Percentiles rank a stretch among this genome's conserved stretches.
Evolutionary conservation across 2,888 invertebrate species (phyloP).

Genomic region (Tyria jacobaeae): DNA sequence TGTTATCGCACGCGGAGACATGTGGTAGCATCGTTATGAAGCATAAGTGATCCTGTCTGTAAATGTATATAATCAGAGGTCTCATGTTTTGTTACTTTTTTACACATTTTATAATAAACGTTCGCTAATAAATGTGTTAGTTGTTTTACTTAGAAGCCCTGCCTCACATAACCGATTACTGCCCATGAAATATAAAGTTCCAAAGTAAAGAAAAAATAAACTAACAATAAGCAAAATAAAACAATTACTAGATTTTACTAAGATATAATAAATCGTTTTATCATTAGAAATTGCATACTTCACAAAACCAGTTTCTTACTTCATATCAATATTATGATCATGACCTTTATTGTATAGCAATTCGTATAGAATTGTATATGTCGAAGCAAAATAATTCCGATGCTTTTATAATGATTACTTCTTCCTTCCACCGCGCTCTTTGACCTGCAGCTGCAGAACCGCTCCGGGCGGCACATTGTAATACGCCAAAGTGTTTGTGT

Average conservation of each 20-base stretch:
- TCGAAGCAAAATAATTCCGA: neutral
- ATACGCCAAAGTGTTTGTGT: conserved; percentile 97
- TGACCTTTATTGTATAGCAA: neutral
- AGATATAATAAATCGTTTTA: neutral
- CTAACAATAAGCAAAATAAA: neutral
- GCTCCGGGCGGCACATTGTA: conserved; percentile 97
- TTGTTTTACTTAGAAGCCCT: too few relatives aligned
- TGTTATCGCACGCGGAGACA: too few relatives aligned
- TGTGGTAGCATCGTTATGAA: too few relatives aligned
- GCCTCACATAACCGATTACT: too few relatives aligned
- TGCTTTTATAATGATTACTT: conserved; percentile 87
- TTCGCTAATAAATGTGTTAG: conserved; percentile 40
- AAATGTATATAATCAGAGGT: conserved; percentile 13
- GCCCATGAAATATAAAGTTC: too few relatives aligned
- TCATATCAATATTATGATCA: neutral
- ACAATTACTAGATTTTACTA: neutral
- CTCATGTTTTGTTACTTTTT: conserved; percentile 53
- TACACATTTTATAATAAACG: conserved; percentile 59
- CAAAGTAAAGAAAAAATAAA: too few relatives aligned
- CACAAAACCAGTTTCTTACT: neutral
- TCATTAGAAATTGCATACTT: neutral
- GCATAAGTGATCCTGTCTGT: neutral
- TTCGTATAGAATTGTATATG: neutral
- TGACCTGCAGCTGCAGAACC: conserved; percentile 95
- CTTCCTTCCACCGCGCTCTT: conserved; percentile 99